phyloP scores from a whole-genome alignment of 2,888 invertebrate genomes.

The Conus canariensis region DNA sequence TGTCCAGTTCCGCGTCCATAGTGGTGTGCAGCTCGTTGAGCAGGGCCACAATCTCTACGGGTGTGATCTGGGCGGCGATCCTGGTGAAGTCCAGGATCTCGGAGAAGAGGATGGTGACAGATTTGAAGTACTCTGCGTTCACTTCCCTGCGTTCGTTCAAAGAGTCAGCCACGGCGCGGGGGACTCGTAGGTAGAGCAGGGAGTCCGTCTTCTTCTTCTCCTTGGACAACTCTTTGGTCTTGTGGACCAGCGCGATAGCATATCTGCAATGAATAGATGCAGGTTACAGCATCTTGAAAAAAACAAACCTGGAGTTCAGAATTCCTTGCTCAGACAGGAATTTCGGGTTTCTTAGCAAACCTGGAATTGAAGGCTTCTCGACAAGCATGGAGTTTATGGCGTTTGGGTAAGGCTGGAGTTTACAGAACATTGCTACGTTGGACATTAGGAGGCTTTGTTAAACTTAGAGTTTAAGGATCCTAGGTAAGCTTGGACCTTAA shows the following conservation, averaged over 20 bases:
- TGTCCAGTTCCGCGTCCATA: conserved; percentile 56
- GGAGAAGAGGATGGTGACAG: conserved; percentile 59
- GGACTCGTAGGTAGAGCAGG: conserved; percentile 68
- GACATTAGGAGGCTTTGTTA: too few relatives aligned
- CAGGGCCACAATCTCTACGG: conserved; percentile 55
- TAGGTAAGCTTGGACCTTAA: too few relatives aligned
- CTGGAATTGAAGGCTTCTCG: too few relatives aligned
- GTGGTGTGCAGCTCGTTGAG: conserved; percentile 55
- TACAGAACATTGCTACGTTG: too few relatives aligned
- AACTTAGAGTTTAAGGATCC: too few relatives aligned
- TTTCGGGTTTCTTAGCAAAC: too few relatives aligned
- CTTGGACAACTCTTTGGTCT: conserved; percentile 56
- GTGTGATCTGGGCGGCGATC: conserved; percentile 44
- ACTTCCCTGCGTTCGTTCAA: conserved; percentile 61
- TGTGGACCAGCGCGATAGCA: conserved; percentile 67
- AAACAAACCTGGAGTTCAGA: too few relatives aligned
- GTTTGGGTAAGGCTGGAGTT: too few relatives aligned
- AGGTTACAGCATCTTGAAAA: too few relatives aligned
- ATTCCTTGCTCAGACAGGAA: too few relatives aligned
- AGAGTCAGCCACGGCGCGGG: conserved; percentile 62
- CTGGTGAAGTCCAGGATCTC: conserved; percentile 58
- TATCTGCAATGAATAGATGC: conserved; percentile 47
- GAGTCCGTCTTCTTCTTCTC: conserved; percentile 66
- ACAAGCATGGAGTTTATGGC: too few relatives aligned
- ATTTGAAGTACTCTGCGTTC: conserved; percentile 61